phyloP scores from a whole-genome alignment of 2,113 vertebrate genomes.

The Dasyurus viverrinus region DNA sequence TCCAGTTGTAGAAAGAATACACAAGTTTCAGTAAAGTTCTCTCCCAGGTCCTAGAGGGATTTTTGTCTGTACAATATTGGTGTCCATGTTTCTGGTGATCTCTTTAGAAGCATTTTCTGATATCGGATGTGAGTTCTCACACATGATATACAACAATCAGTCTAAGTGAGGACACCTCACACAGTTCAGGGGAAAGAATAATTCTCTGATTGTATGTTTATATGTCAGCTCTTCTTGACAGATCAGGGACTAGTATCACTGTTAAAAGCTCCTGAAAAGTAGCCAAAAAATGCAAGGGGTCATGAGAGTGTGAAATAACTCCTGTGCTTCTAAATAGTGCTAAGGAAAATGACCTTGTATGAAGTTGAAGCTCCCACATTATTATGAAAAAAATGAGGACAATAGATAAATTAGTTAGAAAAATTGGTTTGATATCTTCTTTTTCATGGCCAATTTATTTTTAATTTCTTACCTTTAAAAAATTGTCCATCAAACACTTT shows the following conservation, averaged over 20 bases:
- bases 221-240: constrained; percentile 84
- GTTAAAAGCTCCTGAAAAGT: constrained; percentile 94
- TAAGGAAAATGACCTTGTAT: background rate
- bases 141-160: constrained; percentile 95
- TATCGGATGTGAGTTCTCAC: constrained; percentile 95
- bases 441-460: background rate
- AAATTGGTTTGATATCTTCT: background rate
- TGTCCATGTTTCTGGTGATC: constrained; percentile 98
- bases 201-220: constrained; percentile 94
- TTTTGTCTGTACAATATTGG: constrained; percentile 93
- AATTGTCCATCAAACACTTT: background rate
- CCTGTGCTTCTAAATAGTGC: background rate
- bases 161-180: constrained; percentile 96
- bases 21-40: constrained; percentile 85
- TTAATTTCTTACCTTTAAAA: background rate
- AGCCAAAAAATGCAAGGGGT: background rate
- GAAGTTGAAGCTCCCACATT: background rate
- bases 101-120: constrained; percentile 98
- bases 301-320: background rate
- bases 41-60: constrained; percentile 85
- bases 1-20: constrained; percentile 95
- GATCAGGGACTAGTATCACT: constrained; percentile 90
- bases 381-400: background rate
- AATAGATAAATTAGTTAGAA: background rate
- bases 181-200: constrained; percentile 97